Evolutionary conservation across 2,113 vertebrate genomes (phyloP).

Genomic region (Lanius ludovicianus): DNA sequence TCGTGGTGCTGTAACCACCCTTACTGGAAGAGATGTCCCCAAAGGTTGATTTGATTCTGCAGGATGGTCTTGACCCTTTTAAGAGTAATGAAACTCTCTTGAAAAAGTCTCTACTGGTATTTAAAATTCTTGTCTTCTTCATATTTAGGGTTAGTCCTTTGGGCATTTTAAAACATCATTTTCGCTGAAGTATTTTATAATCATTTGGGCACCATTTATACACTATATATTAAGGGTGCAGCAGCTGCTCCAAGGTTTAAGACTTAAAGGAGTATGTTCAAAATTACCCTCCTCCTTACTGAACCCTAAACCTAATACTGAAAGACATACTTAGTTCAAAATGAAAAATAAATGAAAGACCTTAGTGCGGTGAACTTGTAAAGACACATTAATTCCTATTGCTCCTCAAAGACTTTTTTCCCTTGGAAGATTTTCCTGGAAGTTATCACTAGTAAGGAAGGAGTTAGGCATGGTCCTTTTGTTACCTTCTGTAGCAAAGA

Average conservation of each 20-base stretch:
- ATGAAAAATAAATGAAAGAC: background rate
- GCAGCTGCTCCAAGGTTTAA: background rate
- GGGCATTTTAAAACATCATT: background rate
- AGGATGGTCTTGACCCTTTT: background rate
- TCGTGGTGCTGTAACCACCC: background rate
- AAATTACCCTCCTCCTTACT: background rate
- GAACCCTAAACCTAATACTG: background rate
- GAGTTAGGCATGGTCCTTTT: background rate
- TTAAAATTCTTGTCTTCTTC: background rate
- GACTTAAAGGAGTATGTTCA: background rate
- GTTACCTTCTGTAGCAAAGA: background rate
- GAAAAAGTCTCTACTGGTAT: background rate
- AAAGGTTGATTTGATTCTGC: background rate
- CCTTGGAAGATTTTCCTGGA: background rate
- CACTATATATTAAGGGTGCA: background rate
- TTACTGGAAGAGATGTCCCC: background rate
- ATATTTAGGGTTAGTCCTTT: background rate
- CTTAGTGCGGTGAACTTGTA: background rate
- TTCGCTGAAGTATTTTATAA: background rate
- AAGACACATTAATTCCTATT: background rate
- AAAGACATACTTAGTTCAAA: background rate
- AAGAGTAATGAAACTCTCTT: background rate
- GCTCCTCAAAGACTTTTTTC: background rate
- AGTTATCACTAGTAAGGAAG: background rate
- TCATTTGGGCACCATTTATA: background rate